A percentile compares a stretch with the other conserved stretches of the same genome.
Conservation (phyloP, 2,888 invertebrate species). For the Drosophila quinaria region DNA sequence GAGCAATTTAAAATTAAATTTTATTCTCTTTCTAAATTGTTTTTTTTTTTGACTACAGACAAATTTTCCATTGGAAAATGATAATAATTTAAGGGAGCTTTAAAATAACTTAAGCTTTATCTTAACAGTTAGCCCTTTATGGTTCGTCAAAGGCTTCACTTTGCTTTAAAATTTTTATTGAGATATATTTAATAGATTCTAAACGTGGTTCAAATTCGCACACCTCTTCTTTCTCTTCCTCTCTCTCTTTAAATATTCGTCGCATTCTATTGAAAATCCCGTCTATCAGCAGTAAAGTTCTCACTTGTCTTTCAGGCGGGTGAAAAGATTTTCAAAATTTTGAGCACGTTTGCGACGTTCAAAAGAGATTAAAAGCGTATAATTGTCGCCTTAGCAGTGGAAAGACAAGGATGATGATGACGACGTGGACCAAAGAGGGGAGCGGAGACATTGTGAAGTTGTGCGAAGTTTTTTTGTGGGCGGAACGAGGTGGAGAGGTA, state of each 20-base stretch:
- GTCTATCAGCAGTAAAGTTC: conserved; percentile 49
- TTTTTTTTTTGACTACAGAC: neutral
- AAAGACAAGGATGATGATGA: conserved; percentile 21
- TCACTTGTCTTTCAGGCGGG: conserved; percentile 37
- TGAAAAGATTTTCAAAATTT: conserved; percentile 76
- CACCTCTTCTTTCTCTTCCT: neutral
- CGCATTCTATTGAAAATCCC: conserved; percentile 14
- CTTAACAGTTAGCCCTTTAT: neutral
- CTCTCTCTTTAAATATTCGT: neutral
- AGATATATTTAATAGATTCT: conserved; percentile 35
- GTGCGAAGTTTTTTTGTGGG: conserved; percentile 62
- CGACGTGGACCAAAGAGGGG: neutral
- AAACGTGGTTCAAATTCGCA: conserved; percentile 29
- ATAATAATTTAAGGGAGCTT: neutral
- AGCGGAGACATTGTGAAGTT: conserved; percentile 60
- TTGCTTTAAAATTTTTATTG: conserved; percentile 7
- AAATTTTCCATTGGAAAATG: neutral
- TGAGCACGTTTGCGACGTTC: conserved; percentile 81
- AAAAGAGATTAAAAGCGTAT: conserved; percentile 82
- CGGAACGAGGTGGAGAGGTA: neutral
- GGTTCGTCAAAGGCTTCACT: neutral
- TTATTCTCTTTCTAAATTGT: no score
- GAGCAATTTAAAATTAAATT: no score
- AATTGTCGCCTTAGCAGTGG: conserved; percentile 78
- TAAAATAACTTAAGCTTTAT: neutral